Conservation (phyloP, 2,113 vertebrate genomes). For the Labrus mixtus region DNA sequence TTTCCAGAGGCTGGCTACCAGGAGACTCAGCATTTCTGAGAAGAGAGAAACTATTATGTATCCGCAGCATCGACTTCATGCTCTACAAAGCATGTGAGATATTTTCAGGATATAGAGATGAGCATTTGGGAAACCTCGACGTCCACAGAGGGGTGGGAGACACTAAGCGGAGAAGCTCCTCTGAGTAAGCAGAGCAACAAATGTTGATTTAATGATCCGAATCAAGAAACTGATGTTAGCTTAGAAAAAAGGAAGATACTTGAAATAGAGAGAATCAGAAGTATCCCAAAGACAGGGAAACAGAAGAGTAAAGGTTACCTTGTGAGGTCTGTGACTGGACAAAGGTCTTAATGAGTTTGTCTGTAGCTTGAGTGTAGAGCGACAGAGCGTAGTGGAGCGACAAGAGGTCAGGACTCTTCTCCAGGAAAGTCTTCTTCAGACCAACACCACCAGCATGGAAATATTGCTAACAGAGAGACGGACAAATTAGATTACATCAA, state of each 20-base stretch:
- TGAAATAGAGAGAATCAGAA: constrained; percentile 7
- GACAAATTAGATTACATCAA: neutral
- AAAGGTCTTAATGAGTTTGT: constrained; percentile 98
- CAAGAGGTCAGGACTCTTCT: constrained; percentile 96
- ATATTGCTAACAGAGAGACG: constrained; percentile 89
- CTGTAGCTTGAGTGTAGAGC: constrained; percentile 97
- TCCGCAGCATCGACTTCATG: constrained; percentile 19
- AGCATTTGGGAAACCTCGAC: constrained; percentile 35
- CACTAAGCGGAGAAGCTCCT: neutral
- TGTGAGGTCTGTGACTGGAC: constrained; percentile 95
- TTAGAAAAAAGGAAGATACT: constrained; percentile 17
- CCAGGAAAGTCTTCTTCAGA: constrained; percentile 97
- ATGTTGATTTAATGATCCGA: neutral
- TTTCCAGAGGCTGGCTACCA: constrained; percentile 33
- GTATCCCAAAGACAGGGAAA: constrained; percentile 4
- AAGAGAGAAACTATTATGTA: constrained; percentile 23
- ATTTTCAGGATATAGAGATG: constrained; percentile 23
- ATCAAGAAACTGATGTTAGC: constrained; percentile 12
- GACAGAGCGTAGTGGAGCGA: constrained; percentile 96
- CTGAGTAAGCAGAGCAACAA: neutral
- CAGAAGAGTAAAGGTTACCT: constrained; percentile 81
- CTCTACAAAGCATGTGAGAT: constrained; percentile 34
- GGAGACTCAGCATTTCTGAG: constrained; percentile 50
- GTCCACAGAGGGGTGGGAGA: constrained; percentile 27
- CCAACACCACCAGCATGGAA: constrained; percentile 98